These are phyloP conservation scores for Mus minutoides DNA, from an alignment of 2,797 vertebrate genomes.

Conservation along the genomic window DNA sequence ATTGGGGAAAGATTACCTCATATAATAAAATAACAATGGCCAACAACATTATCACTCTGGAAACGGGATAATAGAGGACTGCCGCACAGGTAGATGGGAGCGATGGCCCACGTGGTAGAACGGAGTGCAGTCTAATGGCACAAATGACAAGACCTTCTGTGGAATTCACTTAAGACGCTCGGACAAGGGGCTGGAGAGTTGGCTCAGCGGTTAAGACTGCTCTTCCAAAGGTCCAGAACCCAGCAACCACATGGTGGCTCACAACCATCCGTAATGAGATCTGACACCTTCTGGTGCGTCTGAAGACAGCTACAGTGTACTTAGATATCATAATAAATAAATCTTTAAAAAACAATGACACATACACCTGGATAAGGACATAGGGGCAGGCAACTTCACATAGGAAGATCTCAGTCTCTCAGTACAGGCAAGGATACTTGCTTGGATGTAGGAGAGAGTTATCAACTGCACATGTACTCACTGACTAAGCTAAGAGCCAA, in stretches of 20 bases:
- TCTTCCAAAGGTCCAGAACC: too few relatives aligned
- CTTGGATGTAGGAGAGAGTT: not conserved
- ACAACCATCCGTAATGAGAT: too few relatives aligned
- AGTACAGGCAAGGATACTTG: not conserved
- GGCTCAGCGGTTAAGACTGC: too few relatives aligned
- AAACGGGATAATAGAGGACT: not conserved
- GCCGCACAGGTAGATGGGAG: not conserved
- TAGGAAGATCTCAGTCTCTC: not conserved
- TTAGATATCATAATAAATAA: too few relatives aligned
- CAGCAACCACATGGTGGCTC: too few relatives aligned
- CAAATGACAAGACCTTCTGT: not conserved
- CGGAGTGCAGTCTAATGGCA: not conserved
- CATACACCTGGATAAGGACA: not conserved
- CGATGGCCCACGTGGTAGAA: not conserved
- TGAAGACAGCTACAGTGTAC: too few relatives aligned
- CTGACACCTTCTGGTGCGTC: too few relatives aligned
- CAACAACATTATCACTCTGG: not conserved
- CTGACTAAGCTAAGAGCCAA: not conserved
- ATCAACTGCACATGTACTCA: not conserved
- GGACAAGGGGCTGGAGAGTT: not conserved
- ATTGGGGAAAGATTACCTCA: conserved; percentile 15
- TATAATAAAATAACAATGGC: not conserved
- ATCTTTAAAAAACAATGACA: not conserved
- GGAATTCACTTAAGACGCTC: conserved; percentile 10
- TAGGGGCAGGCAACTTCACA: not conserved